Evolutionary conservation across 2,888 invertebrate genomes (phyloP).

Genomic region (Philereme vetulata): DNA sequence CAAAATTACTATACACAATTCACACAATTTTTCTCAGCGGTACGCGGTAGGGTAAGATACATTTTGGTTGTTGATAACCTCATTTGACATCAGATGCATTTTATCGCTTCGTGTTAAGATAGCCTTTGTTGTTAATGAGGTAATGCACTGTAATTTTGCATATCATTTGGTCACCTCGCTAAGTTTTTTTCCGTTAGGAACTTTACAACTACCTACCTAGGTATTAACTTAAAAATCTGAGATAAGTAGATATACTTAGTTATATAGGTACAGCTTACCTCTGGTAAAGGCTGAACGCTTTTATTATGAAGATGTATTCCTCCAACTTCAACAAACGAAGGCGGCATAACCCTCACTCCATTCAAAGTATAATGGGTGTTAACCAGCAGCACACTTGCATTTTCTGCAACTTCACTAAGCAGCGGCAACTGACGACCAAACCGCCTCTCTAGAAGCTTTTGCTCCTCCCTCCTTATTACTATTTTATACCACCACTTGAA

Average conservation of each 20-base stretch:
- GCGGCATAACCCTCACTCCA: conserved; percentile 66
- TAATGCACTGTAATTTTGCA: no score
- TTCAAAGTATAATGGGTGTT: conserved; percentile 75
- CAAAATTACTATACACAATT: not conserved
- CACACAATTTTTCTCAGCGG: no score
- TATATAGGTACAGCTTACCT: conserved; percentile 41
- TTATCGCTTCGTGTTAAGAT: no score
- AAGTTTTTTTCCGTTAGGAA: no score
- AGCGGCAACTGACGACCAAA: conserved; percentile 61
- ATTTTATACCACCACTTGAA: conserved; percentile 52
- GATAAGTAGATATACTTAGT: not conserved
- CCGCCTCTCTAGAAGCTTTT: conserved; percentile 53
- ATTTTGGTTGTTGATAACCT: no score
- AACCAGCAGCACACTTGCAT: conserved; percentile 71
- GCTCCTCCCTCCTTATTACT: conserved; percentile 48
- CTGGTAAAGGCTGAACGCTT: conserved; percentile 42
- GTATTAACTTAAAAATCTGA: not conserved
- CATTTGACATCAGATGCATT: no score
- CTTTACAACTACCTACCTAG: no score
- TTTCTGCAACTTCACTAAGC: conserved; percentile 62
- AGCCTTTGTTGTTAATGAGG: no score
- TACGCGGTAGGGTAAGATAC: no score
- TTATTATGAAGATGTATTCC: conserved; percentile 74
- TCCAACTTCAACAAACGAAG: conserved; percentile 77
- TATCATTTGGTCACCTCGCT: no score